These are phyloP conservation scores for Oreonectes daqikongensis DNA, from an alignment of 2,797 vertebrate genomes.

Conservation along the genomic window DNA sequence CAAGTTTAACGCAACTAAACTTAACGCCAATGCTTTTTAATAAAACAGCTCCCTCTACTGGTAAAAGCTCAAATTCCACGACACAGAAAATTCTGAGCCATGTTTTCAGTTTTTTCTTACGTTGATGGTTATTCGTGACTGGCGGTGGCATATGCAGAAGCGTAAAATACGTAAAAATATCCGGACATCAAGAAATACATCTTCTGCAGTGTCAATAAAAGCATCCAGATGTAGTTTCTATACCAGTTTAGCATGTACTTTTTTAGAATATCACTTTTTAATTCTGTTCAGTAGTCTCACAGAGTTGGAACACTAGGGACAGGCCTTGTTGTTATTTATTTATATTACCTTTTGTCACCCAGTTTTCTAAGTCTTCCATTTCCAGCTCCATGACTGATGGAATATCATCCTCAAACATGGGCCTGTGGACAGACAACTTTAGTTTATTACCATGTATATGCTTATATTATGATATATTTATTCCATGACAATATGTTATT, in stretches of 20 bases:
- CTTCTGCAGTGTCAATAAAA: background rate
- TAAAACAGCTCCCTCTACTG: constrained; percentile 42
- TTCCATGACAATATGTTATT: background rate
- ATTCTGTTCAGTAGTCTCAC: background rate
- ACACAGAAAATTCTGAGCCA: background rate
- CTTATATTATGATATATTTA: background rate
- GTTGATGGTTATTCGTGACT: too few relatives aligned
- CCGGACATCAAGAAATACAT: background rate
- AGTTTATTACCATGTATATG: background rate
- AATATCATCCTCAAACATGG: constrained; percentile 98
- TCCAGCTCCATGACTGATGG: constrained; percentile 97
- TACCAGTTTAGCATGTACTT: background rate
- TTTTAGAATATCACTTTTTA: background rate
- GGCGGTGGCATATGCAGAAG: too few relatives aligned
- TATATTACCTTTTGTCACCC: constrained; percentile 89
- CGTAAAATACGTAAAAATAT: background rate
- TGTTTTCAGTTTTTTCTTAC: background rate
- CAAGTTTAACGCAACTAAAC: background rate
- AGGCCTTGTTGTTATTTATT: background rate
- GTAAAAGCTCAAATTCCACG: background rate
- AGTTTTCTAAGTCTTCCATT: constrained; percentile 96
- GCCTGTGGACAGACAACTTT: constrained; percentile 72
- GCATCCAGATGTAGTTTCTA: background rate
- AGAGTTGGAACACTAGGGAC: background rate
- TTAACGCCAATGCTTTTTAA: constrained; percentile 17